These are phyloP conservation scores for Apteryx mantelli DNA, from an alignment of 2,113 vertebrate species.

Conservation along the genomic window DNA sequence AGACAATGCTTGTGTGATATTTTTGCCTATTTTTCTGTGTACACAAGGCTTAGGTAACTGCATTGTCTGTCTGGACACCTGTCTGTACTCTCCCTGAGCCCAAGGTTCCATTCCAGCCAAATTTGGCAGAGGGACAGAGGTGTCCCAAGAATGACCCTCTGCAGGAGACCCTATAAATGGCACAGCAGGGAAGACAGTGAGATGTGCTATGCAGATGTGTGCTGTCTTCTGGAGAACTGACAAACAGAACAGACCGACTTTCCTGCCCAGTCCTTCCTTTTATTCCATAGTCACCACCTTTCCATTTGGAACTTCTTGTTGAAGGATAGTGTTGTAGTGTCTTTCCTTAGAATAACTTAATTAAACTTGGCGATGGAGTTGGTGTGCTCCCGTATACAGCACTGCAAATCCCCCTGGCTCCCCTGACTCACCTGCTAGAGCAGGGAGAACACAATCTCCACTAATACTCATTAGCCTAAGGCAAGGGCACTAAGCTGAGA, in stretches of 20 bases:
- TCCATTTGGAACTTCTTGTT: neutral
- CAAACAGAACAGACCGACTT: neutral
- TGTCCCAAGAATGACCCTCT: neutral
- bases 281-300: neutral
- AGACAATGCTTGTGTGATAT: neutral
- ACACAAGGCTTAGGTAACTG: neutral
- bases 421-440: neutral
- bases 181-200: neutral
- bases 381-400: neutral
- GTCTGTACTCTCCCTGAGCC: neutral
- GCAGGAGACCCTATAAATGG: neutral
- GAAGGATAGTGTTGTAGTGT: neutral
- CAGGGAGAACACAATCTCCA: neutral
- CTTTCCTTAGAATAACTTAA: neutral
- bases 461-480: neutral
- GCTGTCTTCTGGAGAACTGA: neutral
- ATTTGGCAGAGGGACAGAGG: neutral
- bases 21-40: neutral
- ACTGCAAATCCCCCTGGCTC: neutral
- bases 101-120: neutral
- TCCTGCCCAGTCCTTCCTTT: neutral
- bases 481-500: neutral
- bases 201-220: neutral
- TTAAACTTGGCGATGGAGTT: neutral
- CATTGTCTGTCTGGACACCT: neutral